phyloP scores from a whole-genome alignment of 2,888 invertebrate species.

The Agapostemon virescens region DNA sequence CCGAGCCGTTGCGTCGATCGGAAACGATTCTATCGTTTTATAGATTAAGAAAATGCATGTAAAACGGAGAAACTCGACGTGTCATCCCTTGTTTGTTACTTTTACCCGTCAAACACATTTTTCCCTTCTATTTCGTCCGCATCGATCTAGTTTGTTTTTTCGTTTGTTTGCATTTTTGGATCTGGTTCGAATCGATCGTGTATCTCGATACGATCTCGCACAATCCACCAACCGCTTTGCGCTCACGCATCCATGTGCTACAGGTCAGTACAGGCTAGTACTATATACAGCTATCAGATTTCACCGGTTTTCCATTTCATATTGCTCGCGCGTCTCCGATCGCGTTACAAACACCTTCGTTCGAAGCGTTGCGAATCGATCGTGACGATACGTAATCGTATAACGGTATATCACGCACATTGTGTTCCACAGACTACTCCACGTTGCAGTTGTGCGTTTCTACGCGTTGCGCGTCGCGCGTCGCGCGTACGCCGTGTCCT shows the following conservation, averaged over 20 bases:
- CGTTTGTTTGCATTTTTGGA: neutral
- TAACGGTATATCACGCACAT: conserved; percentile 50
- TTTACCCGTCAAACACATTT: conserved; percentile 35
- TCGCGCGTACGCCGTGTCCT: neutral
- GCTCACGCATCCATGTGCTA: conserved; percentile 81
- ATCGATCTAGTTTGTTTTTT: conserved; percentile 32
- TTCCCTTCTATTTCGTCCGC: conserved; percentile 47
- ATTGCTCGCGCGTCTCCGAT: conserved; percentile 25
- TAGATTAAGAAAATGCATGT: conserved; percentile 50
- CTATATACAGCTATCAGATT: conserved; percentile 76
- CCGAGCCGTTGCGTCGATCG: conserved; percentile 61
- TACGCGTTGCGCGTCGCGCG: neutral
- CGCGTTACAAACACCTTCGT: neutral
- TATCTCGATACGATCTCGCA: conserved; percentile 71
- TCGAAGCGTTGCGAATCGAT: neutral
- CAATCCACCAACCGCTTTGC: conserved; percentile 78
- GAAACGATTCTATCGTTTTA: conserved; percentile 41
- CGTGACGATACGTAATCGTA: neutral
- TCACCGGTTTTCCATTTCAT: conserved; percentile 23
- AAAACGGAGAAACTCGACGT: conserved; percentile 67
- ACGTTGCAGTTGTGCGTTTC: neutral
- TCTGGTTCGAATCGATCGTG: conserved; percentile 57
- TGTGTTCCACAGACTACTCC: conserved; percentile 51
- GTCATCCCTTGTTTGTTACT: conserved; percentile 56
- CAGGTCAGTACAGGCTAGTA: conserved; percentile 81